phyloP scores from a whole-genome alignment of 2,113 vertebrate species.

The Gallinago jamesoni region DNA sequence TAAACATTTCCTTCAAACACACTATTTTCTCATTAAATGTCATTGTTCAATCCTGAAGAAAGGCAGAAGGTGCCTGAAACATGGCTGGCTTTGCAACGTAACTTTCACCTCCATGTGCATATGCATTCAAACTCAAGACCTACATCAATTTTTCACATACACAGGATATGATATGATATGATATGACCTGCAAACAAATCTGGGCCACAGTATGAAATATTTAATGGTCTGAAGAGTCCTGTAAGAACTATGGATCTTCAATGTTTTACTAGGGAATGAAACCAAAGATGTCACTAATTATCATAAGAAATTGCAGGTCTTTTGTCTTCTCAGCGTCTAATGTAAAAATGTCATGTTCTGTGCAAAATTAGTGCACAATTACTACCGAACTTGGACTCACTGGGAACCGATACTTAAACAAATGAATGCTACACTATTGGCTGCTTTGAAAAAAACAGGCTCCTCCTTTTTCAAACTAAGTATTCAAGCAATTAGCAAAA shows the following conservation, averaged over 20 bases:
- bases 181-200: background rate
- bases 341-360: background rate
- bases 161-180: background rate
- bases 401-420: background rate
- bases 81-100: background rate
- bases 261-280: background rate
- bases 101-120: background rate
- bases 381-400: background rate
- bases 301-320: background rate
- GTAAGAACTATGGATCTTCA: background rate
- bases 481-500: constrained; percentile 7
- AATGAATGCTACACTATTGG: background rate
- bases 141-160: background rate
- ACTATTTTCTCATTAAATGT: background rate
- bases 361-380: background rate
- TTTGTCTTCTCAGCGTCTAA: background rate
- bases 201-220: background rate
- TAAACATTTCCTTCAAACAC: background rate
- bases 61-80: background rate
- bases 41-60: background rate
- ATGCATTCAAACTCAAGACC: background rate
- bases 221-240: background rate
- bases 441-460: background rate
- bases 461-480: background rate
- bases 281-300: background rate